Percentiles rank a stretch among this genome's conserved stretches.
Conservation (phyloP, 2,888 invertebrate genomes). For the Auanema sp. region DNA sequence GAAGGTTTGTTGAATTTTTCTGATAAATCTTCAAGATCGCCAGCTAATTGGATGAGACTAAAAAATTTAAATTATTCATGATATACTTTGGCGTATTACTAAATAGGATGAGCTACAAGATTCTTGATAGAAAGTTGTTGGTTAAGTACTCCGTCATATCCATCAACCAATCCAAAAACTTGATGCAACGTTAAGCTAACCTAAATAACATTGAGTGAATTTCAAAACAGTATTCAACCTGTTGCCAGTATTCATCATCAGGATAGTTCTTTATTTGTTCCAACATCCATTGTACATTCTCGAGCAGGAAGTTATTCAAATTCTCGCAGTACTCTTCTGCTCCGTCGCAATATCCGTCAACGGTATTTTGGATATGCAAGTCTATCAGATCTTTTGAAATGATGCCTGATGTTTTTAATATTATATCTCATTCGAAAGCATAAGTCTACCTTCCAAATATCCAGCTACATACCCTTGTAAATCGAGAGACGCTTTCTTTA, state of each 20-base stretch:
- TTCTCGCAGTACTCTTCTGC: constrained; percentile 58
- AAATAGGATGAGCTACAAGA: constrained; percentile 51
- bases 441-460: constrained; percentile 50
- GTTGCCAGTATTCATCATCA: constrained; percentile 60
- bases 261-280: constrained; percentile 44
- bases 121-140: constrained; percentile 24
- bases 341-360: constrained; percentile 56
- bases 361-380: constrained; percentile 54
- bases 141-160: constrained; percentile 38
- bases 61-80: constrained; percentile 8
- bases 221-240: constrained; percentile 26
- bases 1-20: constrained; percentile 61
- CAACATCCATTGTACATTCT: constrained; percentile 57
- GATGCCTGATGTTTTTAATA: neutral
- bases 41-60: constrained; percentile 59
- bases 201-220: constrained; percentile 14
- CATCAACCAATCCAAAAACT: constrained; percentile 45
- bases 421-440: neutral
- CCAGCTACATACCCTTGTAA: constrained; percentile 61
- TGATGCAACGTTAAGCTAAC: constrained; percentile 45
- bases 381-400: constrained; percentile 36
- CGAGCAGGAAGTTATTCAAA: constrained; percentile 47
- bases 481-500: constrained; percentile 38
- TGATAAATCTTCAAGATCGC: constrained; percentile 59
- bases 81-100: constrained; percentile 22